Conservation (phyloP, 1,140 invertebrate genomes). For the Tetraneura akinire region DNA sequence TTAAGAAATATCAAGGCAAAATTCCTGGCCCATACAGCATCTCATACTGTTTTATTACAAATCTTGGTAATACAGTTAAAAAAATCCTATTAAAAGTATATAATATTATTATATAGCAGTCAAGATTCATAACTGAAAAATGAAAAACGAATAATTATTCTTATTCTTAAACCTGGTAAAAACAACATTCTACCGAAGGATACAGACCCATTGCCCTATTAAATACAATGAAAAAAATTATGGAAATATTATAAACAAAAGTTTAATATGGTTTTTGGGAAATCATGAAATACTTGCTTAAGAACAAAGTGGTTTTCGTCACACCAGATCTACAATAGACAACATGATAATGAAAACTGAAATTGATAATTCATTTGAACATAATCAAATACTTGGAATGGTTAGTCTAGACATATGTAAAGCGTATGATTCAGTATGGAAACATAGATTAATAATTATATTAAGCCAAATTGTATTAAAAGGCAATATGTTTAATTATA, state of each 20-base stretch:
- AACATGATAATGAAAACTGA: not conserved
- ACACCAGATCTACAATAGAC: not conserved
- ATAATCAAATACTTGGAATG: too few relatives aligned
- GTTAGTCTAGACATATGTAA: too few relatives aligned
- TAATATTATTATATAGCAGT: conserved; percentile 11
- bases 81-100: not conserved
- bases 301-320: not conserved
- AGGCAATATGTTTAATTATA: not conserved
- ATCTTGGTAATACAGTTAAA: not conserved
- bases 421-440: too few relatives aligned
- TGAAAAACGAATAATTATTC: not conserved
- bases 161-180: not conserved
- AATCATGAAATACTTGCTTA: not conserved
- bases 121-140: not conserved
- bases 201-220: not conserved
- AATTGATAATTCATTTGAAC: conserved; percentile 14
- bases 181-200: not conserved
- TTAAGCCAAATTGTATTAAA: too few relatives aligned
- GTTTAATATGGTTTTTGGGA: not conserved
- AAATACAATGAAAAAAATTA: not conserved
- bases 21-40: not conserved
- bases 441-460: too few relatives aligned
- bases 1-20: not conserved
- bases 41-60: not conserved
- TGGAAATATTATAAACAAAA: not conserved